Conservation (phyloP, 2,888 invertebrate species). For the Conops quadrifasciatus region DNA sequence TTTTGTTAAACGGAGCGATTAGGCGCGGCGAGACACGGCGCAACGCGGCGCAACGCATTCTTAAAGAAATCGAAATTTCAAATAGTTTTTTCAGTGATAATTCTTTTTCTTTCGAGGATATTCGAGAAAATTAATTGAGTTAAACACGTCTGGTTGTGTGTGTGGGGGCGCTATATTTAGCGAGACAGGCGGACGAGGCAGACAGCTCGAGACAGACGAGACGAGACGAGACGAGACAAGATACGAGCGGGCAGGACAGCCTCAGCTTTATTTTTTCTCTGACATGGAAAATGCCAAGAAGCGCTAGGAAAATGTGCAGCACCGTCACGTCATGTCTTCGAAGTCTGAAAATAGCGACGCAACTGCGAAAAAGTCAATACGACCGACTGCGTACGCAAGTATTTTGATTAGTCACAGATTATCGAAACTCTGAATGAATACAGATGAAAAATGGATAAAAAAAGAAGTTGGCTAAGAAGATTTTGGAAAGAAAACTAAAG, state of each 20-base stretch:
- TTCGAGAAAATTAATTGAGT: slow-evolving; percentile 14
- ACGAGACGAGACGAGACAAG: neutral
- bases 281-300: neutral
- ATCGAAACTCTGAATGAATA: too few species aligned
- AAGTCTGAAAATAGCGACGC: slow-evolving; percentile 4
- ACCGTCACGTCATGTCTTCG: neutral
- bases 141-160: slow-evolving; percentile 17
- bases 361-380: too few species aligned
- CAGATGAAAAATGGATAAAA: too few species aligned
- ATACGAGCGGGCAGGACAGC: too few species aligned
- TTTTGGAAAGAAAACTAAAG: too few species aligned
- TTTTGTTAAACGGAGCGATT: neutral
- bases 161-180: slow-evolving; percentile 24
- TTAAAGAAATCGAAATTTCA: slow-evolving; percentile 2
- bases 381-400: too few species aligned
- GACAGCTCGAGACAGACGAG: slow-evolving; percentile 3
- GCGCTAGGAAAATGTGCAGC: slow-evolving; percentile 6
- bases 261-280: too few species aligned
- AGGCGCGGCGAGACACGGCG: neutral
- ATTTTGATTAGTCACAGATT: too few species aligned
- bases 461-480: too few species aligned
- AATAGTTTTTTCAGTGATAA: neutral
- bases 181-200: slow-evolving; percentile 20
- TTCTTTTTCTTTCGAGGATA: neutral
- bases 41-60: neutral